phyloP scores from a whole-genome alignment of 2,113 vertebrate species.

The Forbesichthys papilliferus region DNA sequence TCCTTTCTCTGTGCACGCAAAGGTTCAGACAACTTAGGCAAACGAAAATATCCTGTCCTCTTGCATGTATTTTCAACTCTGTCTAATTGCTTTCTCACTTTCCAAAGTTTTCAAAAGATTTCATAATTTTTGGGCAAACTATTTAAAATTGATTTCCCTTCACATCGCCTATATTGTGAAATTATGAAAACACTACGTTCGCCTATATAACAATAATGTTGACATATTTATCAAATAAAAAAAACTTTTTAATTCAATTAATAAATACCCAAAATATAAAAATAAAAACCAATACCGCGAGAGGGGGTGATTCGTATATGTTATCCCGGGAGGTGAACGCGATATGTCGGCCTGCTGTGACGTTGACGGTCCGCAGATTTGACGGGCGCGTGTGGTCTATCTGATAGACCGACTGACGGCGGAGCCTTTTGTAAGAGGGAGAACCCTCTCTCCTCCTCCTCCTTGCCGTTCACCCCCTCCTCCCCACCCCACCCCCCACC shows the following conservation, averaged over 20 bases:
- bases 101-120: not conserved
- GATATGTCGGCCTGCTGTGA: constrained; percentile 16
- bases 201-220: not conserved
- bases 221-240: too few relatives aligned
- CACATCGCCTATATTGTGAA: not conserved
- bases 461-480: constrained; percentile 28
- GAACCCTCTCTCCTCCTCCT: constrained; percentile 26
- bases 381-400: constrained; percentile 64
- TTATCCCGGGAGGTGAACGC: not conserved
- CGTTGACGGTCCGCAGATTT: constrained; percentile 58
- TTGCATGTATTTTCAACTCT: not conserved
- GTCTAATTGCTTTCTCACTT: not conserved
- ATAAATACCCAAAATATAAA: not conserved
- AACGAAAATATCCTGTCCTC: not conserved
- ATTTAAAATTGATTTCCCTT: constrained; percentile 8
- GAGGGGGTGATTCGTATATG: too few relatives aligned
- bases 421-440: constrained; percentile 71
- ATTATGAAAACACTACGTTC: not conserved
- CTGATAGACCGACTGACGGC: constrained; percentile 73
- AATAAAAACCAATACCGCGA: not conserved
- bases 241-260: not conserved
- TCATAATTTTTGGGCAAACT: constrained; percentile 6
- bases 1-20: constrained; percentile 34
- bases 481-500: too few relatives aligned
- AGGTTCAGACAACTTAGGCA: constrained; percentile 12